Percentiles rank a stretch among this genome's conserved stretches.
phyloP scores from a whole-genome alignment of 2,113 vertebrate genomes.

The Chrysochloris asiatica region DNA sequence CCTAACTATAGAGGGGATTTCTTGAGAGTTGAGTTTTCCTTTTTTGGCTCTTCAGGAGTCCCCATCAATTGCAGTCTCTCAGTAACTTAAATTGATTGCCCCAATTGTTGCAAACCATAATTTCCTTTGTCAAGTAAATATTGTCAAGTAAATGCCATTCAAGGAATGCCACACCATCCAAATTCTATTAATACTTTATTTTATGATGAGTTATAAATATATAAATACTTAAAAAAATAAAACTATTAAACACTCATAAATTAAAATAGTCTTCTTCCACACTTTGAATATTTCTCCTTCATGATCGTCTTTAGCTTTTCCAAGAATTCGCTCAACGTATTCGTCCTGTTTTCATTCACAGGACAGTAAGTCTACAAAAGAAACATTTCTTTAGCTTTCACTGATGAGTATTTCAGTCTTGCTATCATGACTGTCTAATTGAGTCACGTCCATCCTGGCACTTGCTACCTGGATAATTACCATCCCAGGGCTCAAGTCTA shows the following conservation, averaged over 20 bases:
- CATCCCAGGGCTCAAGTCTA: not conserved
- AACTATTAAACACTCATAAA: constrained; percentile 63
- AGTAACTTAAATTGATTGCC: not conserved
- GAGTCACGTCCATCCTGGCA: not conserved
- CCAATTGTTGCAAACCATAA: not conserved
- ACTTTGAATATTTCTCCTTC: constrained; percentile 51
- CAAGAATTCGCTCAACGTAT: constrained; percentile 63
- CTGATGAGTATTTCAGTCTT: not conserved
- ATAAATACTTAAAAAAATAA: constrained; percentile 79
- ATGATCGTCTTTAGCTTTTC: constrained; percentile 10
- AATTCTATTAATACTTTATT: constrained; percentile 82
- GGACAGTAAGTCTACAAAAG: constrained; percentile 56
- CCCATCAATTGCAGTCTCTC: not conserved
- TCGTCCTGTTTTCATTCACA: constrained; percentile 33
- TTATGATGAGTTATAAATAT: constrained; percentile 83
- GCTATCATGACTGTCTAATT: not conserved
- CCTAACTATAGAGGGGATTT: not conserved
- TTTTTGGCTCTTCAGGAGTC: not conserved
- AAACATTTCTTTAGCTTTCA: constrained; percentile 38
- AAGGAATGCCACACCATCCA: not conserved
- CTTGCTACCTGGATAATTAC: not conserved
- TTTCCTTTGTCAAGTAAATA: not conserved
- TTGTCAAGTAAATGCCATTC: not conserved
- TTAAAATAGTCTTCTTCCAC: not conserved
- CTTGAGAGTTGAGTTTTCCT: not conserved